These are phyloP conservation scores for Cryptosula pallasiana DNA, from an alignment of 2,888 invertebrate genomes.

Conservation along the genomic window DNA sequence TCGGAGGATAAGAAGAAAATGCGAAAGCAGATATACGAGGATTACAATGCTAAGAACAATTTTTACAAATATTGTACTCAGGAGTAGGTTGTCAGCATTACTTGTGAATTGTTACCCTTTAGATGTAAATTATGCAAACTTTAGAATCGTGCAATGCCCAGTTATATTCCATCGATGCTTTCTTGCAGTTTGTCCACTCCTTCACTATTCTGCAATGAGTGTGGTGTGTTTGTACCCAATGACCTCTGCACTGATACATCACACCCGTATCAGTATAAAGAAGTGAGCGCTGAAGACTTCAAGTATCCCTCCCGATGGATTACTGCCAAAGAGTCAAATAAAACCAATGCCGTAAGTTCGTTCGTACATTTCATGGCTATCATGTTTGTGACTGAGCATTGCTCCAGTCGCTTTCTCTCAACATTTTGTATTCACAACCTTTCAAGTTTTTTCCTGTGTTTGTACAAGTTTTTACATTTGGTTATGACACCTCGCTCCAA, in stretches of 20 bases:
- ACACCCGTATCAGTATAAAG: not conserved
- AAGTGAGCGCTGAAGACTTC: not conserved
- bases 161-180: no score
- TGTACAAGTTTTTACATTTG: no score
- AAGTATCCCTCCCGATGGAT: constrained; percentile 57
- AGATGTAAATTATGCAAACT: not conserved
- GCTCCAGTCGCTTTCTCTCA: no score
- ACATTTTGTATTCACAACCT: no score
- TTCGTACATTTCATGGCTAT: not conserved
- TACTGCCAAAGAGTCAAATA: constrained; percentile 66
- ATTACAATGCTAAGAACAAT: no score
- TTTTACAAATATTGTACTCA: no score
- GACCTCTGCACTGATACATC: not conserved
- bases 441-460: no score
- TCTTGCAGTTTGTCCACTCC: not conserved
- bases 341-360: constrained; percentile 65
- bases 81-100: no score
- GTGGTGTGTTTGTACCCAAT: not conserved
- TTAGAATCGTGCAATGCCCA: not conserved
- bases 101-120: not conserved
- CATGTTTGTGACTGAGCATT: no score
- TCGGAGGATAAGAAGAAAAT: constrained; percentile 46
- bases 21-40: constrained; percentile 53
- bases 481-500: no score
- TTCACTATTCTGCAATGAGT: not conserved